Percentiles rank a stretch among this genome's conserved stretches.
phyloP scores from a whole-genome alignment of 2,797 vertebrate species.

The Chaetodon trifasciatus region DNA sequence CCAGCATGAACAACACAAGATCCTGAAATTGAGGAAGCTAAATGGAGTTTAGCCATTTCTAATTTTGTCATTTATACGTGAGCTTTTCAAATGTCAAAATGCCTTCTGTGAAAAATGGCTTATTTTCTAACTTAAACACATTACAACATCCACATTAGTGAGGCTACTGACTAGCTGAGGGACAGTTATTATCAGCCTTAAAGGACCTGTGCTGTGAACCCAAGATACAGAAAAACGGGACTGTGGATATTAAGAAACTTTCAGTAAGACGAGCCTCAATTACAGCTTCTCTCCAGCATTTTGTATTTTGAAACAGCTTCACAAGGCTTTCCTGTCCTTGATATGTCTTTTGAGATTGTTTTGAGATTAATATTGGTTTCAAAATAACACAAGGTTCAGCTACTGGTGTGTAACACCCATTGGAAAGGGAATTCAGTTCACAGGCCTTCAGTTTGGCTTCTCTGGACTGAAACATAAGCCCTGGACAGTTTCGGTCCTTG shows the following conservation, averaged over 20 bases:
- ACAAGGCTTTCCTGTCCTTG: too few species aligned
- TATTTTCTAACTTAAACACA: neutral
- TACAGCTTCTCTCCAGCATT: neutral
- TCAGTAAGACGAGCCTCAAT: too few species aligned
- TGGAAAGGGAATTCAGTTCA: neutral
- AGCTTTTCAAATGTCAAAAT: neutral
- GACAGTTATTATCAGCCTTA: neutral
- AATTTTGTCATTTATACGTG: neutral
- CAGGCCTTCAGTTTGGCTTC: neutral
- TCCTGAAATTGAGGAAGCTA: neutral
- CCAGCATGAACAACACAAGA: neutral
- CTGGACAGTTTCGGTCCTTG: slow-evolving; percentile 18
- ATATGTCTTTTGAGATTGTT: too few species aligned
- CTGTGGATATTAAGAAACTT: neutral
- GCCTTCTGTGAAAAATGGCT: neutral
- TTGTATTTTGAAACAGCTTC: neutral
- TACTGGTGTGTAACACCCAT: neutral
- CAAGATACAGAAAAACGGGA: neutral
- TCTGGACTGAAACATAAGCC: neutral
- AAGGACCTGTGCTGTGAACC: neutral
- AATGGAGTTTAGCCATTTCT: neutral
- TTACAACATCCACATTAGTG: neutral
- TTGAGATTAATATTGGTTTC: neutral
- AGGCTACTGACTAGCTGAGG: too few species aligned
- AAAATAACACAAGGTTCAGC: neutral